Base-by-base conservation (phyloP, 2,888 invertebrate species). In the Tuberolachnus salignus region DNA sequence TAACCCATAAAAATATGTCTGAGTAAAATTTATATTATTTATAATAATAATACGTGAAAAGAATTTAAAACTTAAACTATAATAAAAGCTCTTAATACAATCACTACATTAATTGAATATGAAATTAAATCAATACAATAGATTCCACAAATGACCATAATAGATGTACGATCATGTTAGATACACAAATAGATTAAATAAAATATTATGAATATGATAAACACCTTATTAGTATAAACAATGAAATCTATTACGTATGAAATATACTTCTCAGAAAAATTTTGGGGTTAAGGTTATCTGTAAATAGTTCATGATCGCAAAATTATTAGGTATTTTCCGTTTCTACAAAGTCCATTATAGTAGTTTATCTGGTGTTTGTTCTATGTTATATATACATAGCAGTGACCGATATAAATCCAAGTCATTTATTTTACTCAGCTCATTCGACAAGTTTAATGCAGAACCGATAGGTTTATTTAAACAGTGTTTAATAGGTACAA, bases 211-310 rank as follows among this genome's bases (percentile, higher is more conserved):
- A 16, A 55, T 44, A 44, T 23, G 1, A 44, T 10, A 11, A 55
- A 19, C 26, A 26, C 23, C 59, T 34, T 49, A 49, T 70, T 70
- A 4, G 21, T 21, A 44, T 3, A 16, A n/a, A 70, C 55, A 57
- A 70, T 44, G 34, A 14, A 67, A 21, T 70, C 1, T 16, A 57
- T 21, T 57, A 57, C 42, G 55, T 16, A 70, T 16, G 10, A 70
- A 42, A 14, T 4, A 49, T 34, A 42, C 10, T 61, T 34, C 49
- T 34, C 19, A 42, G 23, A 44, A 44, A 46, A 34, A 55, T 44
- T 42, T 63, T n/a, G 21, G 34, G 51, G 63, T 73, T 51, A 61
- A 73, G 72, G 72, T 63, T 63, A 73, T 73, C 63, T 49, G 21
- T 42, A 73, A 34, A 63, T 8, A 63, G 51, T 73, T 51, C 72